phyloP scores from a whole-genome alignment of 92 coral and sea anemone genomes.

The Heliopora coerulea region DNA sequence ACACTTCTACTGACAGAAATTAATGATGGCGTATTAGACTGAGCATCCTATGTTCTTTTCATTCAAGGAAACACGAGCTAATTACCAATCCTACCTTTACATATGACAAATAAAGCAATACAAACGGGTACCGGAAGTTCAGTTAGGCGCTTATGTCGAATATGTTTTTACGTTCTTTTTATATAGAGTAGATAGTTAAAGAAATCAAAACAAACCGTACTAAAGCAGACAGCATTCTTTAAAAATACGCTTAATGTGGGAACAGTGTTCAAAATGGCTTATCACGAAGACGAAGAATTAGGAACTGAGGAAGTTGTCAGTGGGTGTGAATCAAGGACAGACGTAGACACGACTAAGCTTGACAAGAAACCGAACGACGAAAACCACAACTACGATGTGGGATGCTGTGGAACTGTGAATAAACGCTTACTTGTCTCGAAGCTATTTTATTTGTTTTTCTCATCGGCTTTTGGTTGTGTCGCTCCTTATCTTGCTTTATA shows the following conservation, averaged over 20 bases:
- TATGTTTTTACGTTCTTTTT: background rate
- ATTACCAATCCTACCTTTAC: background rate
- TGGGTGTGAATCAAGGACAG: background rate
- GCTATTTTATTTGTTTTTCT: conserved; percentile 89
- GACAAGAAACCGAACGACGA: conserved; percentile 15
- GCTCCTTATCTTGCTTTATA: conserved; percentile 95
- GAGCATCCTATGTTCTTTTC: no score
- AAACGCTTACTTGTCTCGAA: conserved; percentile 94
- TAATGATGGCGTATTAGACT: no score
- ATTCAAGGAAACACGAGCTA: background rate
- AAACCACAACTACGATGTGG: conserved; percentile 25
- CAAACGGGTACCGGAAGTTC: background rate
- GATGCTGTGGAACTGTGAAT: conserved; percentile 72
- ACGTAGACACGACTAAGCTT: conserved; percentile 16
- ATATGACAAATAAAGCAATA: background rate
- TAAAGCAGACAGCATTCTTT: background rate
- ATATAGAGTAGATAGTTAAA: background rate
- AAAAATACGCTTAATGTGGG: background rate
- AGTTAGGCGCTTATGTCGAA: background rate
- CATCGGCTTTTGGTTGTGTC: conserved; percentile 91
- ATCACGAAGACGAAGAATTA: background rate
- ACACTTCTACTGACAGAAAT: no score
- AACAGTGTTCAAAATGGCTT: background rate
- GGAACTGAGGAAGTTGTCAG: conserved; percentile 9
- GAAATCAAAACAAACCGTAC: background rate